Base-by-base conservation (phyloP, 1,140 invertebrate species). In the Drosophila oshimai region DNA sequence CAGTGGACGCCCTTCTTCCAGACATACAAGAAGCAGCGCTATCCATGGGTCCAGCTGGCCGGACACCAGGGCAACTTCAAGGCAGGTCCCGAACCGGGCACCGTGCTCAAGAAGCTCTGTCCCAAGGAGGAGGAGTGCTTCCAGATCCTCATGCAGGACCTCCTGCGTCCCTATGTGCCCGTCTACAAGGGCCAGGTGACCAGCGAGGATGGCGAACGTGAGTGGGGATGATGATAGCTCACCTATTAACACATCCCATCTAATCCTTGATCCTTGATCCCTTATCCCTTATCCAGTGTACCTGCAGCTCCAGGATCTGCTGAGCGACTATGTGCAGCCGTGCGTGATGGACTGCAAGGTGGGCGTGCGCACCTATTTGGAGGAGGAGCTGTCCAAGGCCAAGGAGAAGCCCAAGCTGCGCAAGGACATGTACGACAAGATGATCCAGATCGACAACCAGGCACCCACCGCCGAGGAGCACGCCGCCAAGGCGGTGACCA, bases 371-470 rank as follows among this genome's bases (percentile, higher is more conserved):
- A 99, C 98, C 0, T 99, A 99, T 91, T 92, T 99, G 44, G 98
- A 99, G 92, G 97, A 98, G 71, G 98, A 99, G 91, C 91, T 99
- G 13, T 95, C 96, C 1, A 98, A 98, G 92, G 97, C 97, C 2
- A 97, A 97, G 91, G 96, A 98, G 91, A 98, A 98, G 90, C 97
- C 97, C 7, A 98, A 98, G 91, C 92, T 98, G 67, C 93, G 96
- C 92, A 97, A 96, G 94, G 98, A 99, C 91, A 98, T 99, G 96
- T 99, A 98, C 91, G 96, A 99, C 73, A 99, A 99, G 92, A 99
- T 99, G 98, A 95, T 98, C 55, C 96, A 98, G 90, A 96, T 99
- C 47, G 98, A 99, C 89, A 94, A 95, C 15, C 93, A 93, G 64
- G 98, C 98, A 4, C 98, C 98, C 6, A 98, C 95, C 9, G 95